phyloP scores from a whole-genome alignment of 2,888 invertebrate genomes.

The Leptopilina drosophilae region DNA sequence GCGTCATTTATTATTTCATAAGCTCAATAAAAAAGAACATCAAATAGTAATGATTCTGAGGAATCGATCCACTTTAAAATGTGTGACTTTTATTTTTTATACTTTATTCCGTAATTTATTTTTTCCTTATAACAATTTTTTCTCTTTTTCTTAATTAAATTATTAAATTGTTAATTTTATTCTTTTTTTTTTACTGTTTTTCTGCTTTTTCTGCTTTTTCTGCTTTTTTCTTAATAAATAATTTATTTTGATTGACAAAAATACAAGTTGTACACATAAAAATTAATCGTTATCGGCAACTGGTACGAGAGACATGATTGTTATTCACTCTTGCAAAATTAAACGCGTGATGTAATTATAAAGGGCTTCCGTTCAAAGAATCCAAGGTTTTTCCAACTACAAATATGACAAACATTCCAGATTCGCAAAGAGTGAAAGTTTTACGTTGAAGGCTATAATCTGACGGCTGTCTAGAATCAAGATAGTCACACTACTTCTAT shows the following conservation, averaged over 20 bases:
- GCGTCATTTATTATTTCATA: conserved; percentile 1
- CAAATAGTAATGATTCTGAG: background rate
- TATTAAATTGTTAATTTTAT: too few relatives aligned
- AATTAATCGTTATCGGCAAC: background rate
- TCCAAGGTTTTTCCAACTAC: conserved; percentile 22
- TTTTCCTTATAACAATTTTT: background rate
- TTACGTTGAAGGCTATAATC: conserved; percentile 23
- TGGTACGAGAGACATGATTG: background rate
- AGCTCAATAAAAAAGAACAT: background rate
- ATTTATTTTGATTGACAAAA: background rate
- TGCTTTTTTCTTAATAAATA: background rate
- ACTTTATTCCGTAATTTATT: background rate
- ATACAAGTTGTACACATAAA: background rate
- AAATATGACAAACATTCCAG: conserved; percentile 27
- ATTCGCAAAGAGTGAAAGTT: conserved; percentile 20
- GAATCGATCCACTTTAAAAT: conserved; percentile 2
- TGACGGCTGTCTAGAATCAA: conserved; percentile 1
- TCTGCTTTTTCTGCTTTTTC: background rate
- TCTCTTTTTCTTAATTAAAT: too few relatives aligned
- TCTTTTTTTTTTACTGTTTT: background rate
- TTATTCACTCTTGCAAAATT: conserved; percentile 20
- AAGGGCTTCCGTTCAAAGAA: background rate
- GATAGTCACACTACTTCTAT: background rate
- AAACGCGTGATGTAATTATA: conserved; percentile 15
- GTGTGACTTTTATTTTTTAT: background rate